A percentile compares a stretch with the other conserved stretches of the same genome.
Evolutionary conservation across 1,140 invertebrate species (phyloP).

Genomic region (Ectropis grisescens): DNA sequence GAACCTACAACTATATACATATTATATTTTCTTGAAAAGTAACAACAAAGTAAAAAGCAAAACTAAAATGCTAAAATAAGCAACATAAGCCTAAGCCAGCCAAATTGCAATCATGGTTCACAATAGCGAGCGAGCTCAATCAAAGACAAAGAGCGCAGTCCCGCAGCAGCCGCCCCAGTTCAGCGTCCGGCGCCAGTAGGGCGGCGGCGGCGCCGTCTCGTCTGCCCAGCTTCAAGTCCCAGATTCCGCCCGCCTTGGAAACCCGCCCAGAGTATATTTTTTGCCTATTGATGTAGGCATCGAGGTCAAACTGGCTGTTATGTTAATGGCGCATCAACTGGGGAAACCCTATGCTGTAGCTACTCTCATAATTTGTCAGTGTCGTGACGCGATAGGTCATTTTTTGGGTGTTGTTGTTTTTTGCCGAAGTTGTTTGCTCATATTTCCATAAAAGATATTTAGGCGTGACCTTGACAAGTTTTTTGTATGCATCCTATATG

Average conservation of each 20-base stretch:
- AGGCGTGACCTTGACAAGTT: too few species aligned
- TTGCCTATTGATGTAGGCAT: conserved; percentile 51
- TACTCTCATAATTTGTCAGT: conserved; percentile 50
- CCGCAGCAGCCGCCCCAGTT: conserved; percentile 11
- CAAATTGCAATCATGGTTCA: too few species aligned
- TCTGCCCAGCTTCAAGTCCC: conserved; percentile 27
- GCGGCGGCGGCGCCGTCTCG: conserved; percentile 36
- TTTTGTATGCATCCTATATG: too few species aligned
- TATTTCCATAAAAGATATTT: too few species aligned
- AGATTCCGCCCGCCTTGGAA: conserved; percentile 41
- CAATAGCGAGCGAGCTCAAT: too few species aligned
- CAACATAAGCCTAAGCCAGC: too few species aligned
- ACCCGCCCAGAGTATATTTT: conserved; percentile 52
- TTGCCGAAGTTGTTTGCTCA: too few species aligned
- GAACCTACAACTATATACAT: too few species aligned
- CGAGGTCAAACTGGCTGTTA: conserved; percentile 48
- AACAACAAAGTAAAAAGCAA: too few species aligned
- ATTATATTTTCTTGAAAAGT: too few species aligned
- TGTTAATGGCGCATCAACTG: conserved; percentile 47
- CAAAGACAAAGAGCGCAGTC: too few species aligned
- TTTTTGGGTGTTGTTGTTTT: conserved; percentile 15
- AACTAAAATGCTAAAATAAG: too few species aligned
- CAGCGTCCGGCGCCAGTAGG: conserved; percentile 13
- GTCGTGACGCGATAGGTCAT: conserved; percentile 29
- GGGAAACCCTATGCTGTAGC: conserved; percentile 45